Base-by-base conservation (phyloP, 2,888 invertebrate species). In the Formica aserva region DNA sequence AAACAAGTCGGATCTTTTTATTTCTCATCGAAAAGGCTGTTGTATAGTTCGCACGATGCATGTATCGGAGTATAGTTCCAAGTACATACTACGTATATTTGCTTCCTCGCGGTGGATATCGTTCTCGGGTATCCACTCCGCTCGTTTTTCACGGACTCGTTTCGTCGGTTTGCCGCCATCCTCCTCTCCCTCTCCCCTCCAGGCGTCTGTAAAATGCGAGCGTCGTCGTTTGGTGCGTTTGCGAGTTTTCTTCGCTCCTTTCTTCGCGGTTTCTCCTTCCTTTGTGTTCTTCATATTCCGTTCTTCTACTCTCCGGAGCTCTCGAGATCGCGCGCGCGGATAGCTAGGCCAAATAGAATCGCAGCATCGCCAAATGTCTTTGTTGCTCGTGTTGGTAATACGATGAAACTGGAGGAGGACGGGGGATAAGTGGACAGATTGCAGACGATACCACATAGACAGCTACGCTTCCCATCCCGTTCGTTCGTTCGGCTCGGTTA, bases 311-410 rank as follows among this genome's bases (percentile, higher is more conserved):
- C n/a, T 22, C 18, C 22, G 15, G 48, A 57, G 66, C 65, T 80
- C 82, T 62, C 41, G 48, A 72, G 38, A 48, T 82, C 45, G 29
- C 60, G 67, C 77, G 60, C 75, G 62, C 48, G 80, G 74, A 84
- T 82, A 83, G 63, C 80, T 35, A 35, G 80, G 83, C 55, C 82
- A 83, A 89, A 86, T 86, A 90, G 87, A 90, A 88, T 81, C 85
- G 88, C 86, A 84, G 83, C 15, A 41, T 8, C 45, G 45, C 87
- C 89, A 89, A 90, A 91, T 89, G 89, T 90, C 89, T 91, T 88
- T 89, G 90, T 87, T 86, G 84, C 78, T 71, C 76, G 78, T 85
- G 85, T 41, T 84, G 85, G n/a, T 55, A 75, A 83, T 81, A 69
- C 22, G 18, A 32, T 67, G 67, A 45, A 66, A 32, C 9, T 5